Conservation (phyloP, 2,888 invertebrate species). For the Trachelus tabidus region DNA sequence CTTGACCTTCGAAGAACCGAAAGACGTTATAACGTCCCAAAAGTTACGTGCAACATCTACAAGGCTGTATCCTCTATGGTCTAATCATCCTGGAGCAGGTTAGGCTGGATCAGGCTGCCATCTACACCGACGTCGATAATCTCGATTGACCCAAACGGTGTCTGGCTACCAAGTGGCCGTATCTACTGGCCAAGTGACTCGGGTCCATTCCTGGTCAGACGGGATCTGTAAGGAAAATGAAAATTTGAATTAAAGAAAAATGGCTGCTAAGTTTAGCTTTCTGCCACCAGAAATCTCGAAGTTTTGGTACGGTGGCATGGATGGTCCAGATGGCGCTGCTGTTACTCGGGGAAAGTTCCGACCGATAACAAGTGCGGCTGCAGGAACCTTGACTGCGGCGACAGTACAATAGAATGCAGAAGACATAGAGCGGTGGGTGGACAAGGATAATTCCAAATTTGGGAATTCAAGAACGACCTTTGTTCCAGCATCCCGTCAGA, state of each 20-base stretch:
- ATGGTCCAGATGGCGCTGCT: neutral
- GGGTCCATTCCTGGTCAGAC: neutral
- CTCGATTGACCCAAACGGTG: too few species aligned
- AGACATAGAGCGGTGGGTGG: neutral
- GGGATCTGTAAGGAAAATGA: too few species aligned
- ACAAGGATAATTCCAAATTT: neutral
- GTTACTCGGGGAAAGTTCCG: neutral
- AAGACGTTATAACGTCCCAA: too few species aligned
- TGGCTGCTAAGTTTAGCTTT: neutral
- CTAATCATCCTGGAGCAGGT: neutral
- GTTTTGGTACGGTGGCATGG: neutral
- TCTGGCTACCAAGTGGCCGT: neutral
- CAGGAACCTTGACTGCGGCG: neutral
- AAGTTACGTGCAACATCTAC: too few species aligned
- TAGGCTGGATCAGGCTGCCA: too few species aligned
- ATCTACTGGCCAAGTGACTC: neutral
- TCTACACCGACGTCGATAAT: too few species aligned
- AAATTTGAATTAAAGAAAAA: too few species aligned
- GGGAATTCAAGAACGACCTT: neutral
- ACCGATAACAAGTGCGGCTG: neutral
- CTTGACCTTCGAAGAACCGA: too few species aligned
- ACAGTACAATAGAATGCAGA: neutral
- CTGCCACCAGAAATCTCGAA: neutral
- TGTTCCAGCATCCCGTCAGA: neutral
- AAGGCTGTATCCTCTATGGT: neutral